Base-by-base conservation (phyloP, 2,113 vertebrate species). In the Ploceus nigricollis region DNA sequence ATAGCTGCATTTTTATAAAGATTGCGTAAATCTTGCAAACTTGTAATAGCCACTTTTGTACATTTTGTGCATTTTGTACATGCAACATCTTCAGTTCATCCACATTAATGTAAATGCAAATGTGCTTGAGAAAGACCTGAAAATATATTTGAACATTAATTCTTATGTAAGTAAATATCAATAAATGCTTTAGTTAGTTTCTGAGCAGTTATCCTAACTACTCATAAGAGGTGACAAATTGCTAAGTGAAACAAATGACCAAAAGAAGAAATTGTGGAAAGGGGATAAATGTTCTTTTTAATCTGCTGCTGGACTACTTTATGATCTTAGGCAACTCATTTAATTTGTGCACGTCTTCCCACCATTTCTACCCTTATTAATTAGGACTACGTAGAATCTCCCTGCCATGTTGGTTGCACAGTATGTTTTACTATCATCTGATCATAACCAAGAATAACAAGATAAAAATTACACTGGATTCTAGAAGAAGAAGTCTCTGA, bases 61-160 rank as follows among this genome's bases (percentile, higher is more conserved):
- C 60, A 93, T 83, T 96, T 97, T 93, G n/a, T n/a, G n/a, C n/a
- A n/a, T n/a, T n/a, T n/a, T n/a, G n/a, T n/a, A 87, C 79, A 82
- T 76, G 75, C 76, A 96, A 73, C 75, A 83, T 93, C 89, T 96
- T 94, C 54, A 33, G 39, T 82, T 95, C 87, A 94, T 88, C 79
- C 53, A 73, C 94, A 89, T 96, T 96, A 96, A 93, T 75, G 80
- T 95, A 93, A 79, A 96, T 39, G 83, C 57, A 95, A 96, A 94
- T 77, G 27, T 70, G 51, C 84, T 72, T 96, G 86, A 94, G 89
- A 87, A 95, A 84, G 64, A 93, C 56, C 63, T 61, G 21, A 87
- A 87, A 89, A 91, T 93, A 90, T 72, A 73, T 97, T 81, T 89
- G 85, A 91, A 42, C 63, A 92, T 90, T 82, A 96, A 84, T 80